phyloP scores from a whole-genome alignment of 2,888 invertebrate genomes.

The Biston betularia region DNA sequence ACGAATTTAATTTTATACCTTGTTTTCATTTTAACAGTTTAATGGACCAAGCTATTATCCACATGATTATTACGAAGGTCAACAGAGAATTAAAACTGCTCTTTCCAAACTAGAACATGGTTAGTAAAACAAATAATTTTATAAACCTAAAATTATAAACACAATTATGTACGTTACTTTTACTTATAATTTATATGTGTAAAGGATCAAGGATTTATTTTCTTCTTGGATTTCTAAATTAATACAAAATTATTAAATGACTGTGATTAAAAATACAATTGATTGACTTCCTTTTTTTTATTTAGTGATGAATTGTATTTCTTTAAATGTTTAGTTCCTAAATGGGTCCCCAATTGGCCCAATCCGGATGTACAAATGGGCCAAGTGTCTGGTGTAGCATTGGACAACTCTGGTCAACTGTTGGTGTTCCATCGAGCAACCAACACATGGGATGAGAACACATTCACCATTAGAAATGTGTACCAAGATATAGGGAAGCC shows the following conservation, averaged over 20 bases:
- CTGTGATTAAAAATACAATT: too few relatives aligned
- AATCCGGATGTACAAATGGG: constrained; percentile 85
- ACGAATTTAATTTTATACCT: neutral
- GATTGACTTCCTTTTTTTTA: too few relatives aligned
- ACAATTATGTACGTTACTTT: too few relatives aligned
- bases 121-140: constrained; percentile 45
- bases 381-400: constrained; percentile 92
- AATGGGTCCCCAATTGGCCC: constrained; percentile 87
- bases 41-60: constrained; percentile 65
- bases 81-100: constrained; percentile 42
- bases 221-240: too few relatives aligned
- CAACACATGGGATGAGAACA: constrained; percentile 86
- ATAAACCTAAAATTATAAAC: too few relatives aligned
- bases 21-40: constrained; percentile 54
- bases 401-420: constrained; percentile 90
- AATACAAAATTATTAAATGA: too few relatives aligned
- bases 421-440: constrained; percentile 93
- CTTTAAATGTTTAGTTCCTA: constrained; percentile 72
- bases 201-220: too few relatives aligned
- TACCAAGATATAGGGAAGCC: constrained; percentile 83
- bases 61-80: constrained; percentile 52
- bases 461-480: constrained; percentile 87
- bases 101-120: constrained; percentile 63
- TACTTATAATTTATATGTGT: too few relatives aligned
- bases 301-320: neutral